These are phyloP conservation scores for Merops nubicus DNA, from an alignment of 2,113 vertebrate genomes.

Conservation along the genomic window DNA sequence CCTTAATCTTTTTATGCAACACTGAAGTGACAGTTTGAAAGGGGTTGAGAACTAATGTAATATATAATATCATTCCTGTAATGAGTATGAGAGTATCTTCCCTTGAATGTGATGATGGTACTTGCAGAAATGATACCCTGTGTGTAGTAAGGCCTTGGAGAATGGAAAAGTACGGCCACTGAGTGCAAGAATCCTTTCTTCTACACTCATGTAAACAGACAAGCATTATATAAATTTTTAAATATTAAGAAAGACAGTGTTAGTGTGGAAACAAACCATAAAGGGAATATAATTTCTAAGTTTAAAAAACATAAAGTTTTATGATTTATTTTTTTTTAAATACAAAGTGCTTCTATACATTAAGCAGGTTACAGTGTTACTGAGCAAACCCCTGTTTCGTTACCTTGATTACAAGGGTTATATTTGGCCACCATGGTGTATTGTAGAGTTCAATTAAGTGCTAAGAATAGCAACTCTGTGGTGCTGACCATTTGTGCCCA, in stretches of 20 bases:
- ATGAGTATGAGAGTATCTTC: background rate
- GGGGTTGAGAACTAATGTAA: background rate
- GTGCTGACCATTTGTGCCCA: constrained; percentile 29
- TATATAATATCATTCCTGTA: background rate
- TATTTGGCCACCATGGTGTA: background rate
- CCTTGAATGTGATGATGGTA: background rate
- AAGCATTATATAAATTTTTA: constrained; percentile 17
- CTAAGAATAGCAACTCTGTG: constrained; percentile 23
- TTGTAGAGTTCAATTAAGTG: constrained; percentile 11
- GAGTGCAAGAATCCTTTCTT: constrained; percentile 3
- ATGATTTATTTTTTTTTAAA: constrained; percentile 68
- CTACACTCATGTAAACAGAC: constrained; percentile 52
- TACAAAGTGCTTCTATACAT: constrained; percentile 85
- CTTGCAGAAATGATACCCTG: constrained; percentile 22
- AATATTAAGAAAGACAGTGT: constrained; percentile 62
- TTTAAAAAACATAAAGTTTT: constrained; percentile 75
- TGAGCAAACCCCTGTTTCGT: constrained; percentile 77
- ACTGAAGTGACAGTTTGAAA: background rate
- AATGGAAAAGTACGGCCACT: constrained; percentile 41
- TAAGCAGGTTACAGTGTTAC: constrained; percentile 80
- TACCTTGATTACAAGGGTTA: constrained; percentile 66
- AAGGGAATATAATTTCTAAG: constrained; percentile 75
- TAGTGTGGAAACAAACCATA: constrained; percentile 72
- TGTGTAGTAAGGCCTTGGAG: constrained; percentile 49
- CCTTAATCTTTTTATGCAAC: constrained; percentile 16